Evolutionary conservation across 2,888 invertebrate species (phyloP), one percentile per base, ranked within the genome.

Genomic region (Oxystoma pomonae): DNA sequence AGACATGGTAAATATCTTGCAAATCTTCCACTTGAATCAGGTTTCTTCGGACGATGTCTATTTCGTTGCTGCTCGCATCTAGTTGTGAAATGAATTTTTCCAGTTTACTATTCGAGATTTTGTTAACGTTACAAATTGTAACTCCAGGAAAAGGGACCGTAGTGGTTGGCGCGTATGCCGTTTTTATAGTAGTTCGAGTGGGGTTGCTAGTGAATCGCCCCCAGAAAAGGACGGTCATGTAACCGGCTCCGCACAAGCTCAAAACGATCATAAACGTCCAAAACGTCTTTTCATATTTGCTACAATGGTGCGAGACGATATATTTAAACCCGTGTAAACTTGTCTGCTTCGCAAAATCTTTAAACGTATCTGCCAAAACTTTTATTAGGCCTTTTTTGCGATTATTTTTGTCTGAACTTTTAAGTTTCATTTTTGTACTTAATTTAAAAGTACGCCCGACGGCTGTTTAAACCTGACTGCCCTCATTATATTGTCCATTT

Each of bases 211-310:
- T 69, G 63, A 76, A 79, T 63, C 80, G 73, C 12, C 59, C 52
- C 73, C 77, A 76, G 68, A 80, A 78, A 58, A 78, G 69, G n/a
- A 72, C 59, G 9, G 80, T 73, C 76, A 81, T 76, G 53, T 78
- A 69, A 1, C 68, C 70, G n/a, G 79, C 73, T 56, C 75, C 75
- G 17, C 63, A 57, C 2, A 74, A 52, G 16, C 76, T 73, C 52
- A 60, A 62, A 19, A 74, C 61, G 2, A 77, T 70, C 1, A 77
- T 68, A 2, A 73, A 1, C 16, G 67, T 53, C 79, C 78, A 78
- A 60, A 78, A 72, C 59, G 12, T 35, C 12, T 35, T 35, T 35
- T 35, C 35, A 35, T 7, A 35, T 35, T 35, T 35, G 35, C 35
- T 35, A 35, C 5, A 35, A 12, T 35, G 12, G 3, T 35, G 35